Percentiles rank a stretch among this genome's conserved stretches.
These are phyloP conservation scores for Andinoacara biseriatus DNA, from an alignment of 2,113 vertebrate genomes.

Conservation along the genomic window DNA sequence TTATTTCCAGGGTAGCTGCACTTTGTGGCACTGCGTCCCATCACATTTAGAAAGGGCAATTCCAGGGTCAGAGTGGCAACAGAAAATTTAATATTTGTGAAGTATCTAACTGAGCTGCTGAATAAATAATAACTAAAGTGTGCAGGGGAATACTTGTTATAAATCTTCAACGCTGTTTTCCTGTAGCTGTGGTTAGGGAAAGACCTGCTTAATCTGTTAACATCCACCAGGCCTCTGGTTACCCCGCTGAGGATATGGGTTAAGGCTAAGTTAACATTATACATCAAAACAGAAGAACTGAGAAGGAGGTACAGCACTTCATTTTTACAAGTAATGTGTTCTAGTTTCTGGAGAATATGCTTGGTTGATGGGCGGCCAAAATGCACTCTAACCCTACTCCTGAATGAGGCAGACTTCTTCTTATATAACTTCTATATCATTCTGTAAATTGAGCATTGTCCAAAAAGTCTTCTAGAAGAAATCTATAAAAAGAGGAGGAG, in stretches of 20 bases:
- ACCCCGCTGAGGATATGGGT: background rate
- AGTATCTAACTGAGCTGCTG: background rate
- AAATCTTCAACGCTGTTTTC: background rate
- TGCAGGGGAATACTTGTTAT: background rate
- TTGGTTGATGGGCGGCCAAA: background rate
- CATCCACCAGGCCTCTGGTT: background rate
- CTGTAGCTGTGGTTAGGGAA: background rate
- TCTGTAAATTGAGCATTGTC: constrained; percentile 25
- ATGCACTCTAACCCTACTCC: background rate
- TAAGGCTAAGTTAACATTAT: background rate
- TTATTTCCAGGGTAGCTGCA: background rate
- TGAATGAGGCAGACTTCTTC: background rate
- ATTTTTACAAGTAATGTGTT: background rate
- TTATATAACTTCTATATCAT: constrained; percentile 33
- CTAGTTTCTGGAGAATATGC: background rate
- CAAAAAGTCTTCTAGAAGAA: constrained; percentile 43
- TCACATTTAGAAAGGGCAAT: constrained; percentile 1
- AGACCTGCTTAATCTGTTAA: background rate
- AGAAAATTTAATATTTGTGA: constrained; percentile 14
- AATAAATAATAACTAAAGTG: constrained; percentile 10
- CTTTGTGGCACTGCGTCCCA: background rate
- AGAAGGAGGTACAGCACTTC: background rate
- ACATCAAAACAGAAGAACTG: background rate
- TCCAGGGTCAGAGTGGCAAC: constrained; percentile 3
- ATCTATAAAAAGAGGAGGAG: constrained; percentile 27